phyloP scores from a whole-genome alignment of 2,888 invertebrate species.

The Tipula lateralis region DNA sequence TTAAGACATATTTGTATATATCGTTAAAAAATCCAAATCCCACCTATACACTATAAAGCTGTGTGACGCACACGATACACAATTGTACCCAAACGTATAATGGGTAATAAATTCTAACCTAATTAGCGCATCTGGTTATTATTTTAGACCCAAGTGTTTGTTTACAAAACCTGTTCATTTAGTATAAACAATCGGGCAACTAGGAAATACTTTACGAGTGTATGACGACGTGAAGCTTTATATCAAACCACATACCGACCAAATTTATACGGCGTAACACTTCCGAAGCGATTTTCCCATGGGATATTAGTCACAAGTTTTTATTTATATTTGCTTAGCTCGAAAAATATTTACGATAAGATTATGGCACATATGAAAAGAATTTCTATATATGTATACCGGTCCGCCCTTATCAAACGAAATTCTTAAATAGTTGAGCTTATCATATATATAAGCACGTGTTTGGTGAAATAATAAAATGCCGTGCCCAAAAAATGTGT shows the following conservation, averaged over 20 bases:
- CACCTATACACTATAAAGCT: no score
- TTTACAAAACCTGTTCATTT: not conserved
- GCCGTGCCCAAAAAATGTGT: not conserved
- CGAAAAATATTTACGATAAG: not conserved
- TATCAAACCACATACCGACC: no score
- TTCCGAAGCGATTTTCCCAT: no score
- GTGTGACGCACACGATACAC: no score
- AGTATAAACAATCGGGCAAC: not conserved
- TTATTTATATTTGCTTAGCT: not conserved
- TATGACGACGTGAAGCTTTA: not conserved
- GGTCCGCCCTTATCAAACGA: not conserved
- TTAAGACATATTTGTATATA: no score
- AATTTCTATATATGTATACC: not conserved
- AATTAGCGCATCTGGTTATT: not conserved
- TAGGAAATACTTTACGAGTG: not conserved
- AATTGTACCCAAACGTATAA: not conserved
- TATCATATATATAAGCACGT: not conserved
- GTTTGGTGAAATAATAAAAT: not conserved
- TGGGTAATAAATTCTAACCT: conserved; percentile 8
- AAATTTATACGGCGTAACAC: no score
- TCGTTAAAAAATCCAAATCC: not conserved
- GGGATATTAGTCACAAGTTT: not conserved
- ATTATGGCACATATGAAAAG: not conserved
- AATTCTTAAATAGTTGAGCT: not conserved
- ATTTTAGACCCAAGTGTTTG: not conserved